Percentiles rank a stretch among this genome's conserved stretches.
phyloP scores from a whole-genome alignment of 2,888 invertebrate genomes.

The Lamellibrachia columna region DNA sequence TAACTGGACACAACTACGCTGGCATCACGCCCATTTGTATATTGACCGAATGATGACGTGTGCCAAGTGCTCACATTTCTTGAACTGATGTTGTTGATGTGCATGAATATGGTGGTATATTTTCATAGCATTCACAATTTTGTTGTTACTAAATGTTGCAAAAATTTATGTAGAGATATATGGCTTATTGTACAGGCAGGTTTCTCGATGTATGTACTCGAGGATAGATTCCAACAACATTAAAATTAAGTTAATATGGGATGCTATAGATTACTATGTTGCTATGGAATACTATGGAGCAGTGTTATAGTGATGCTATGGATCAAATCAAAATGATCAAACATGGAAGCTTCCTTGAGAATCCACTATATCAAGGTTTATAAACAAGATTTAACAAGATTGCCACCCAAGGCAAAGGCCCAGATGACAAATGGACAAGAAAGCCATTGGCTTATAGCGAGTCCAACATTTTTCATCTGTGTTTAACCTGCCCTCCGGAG shows the following conservation, averaged over 20 bases:
- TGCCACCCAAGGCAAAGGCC: too few species aligned
- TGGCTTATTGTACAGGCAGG: not conserved
- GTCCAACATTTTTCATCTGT: too few species aligned
- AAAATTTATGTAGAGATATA: not conserved
- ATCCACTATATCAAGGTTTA: too few species aligned
- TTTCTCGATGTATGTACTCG: not conserved
- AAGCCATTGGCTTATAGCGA: too few species aligned
- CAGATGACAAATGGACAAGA: too few species aligned
- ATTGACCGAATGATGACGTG: not conserved
- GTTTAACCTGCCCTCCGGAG: too few species aligned
- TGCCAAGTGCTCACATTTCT: not conserved
- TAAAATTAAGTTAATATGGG: not conserved
- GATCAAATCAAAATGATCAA: too few species aligned
- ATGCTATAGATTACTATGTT: too few species aligned
- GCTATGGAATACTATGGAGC: too few species aligned
- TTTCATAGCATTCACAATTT: conserved; percentile 7
- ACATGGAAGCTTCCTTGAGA: too few species aligned
- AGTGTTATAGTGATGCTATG: too few species aligned
- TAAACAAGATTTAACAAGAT: too few species aligned
- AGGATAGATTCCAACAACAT: not conserved
- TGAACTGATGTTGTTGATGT: not conserved
- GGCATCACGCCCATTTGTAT: not conserved
- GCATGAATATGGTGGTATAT: not conserved
- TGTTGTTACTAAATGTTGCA: conserved; percentile 16
- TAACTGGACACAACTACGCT: not conserved